Evolutionary conservation across 2,113 vertebrate species (phyloP).

Genomic region (Anguilla japonica): DNA sequence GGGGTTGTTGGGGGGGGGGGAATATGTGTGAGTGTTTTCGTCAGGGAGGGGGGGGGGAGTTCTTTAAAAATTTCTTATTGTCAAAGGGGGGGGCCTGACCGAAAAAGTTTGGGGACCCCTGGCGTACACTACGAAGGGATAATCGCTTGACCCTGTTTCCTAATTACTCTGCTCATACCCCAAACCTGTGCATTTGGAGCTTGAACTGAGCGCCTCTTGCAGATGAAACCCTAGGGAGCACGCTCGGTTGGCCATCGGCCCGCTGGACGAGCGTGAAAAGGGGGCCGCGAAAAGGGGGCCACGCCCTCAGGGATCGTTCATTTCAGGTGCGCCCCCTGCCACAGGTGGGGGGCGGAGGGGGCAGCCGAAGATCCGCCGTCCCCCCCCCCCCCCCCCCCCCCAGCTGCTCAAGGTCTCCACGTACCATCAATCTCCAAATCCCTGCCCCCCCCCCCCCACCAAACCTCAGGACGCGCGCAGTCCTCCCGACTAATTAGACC

Average conservation of each 20-base stretch:
- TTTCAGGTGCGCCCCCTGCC: slow-evolving; percentile 36
- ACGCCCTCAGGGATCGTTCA: slow-evolving; percentile 57
- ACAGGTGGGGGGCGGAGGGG: slow-evolving; percentile 29
- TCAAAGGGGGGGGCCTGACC: no score
- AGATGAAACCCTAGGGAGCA: slow-evolving; percentile 24
- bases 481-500: slow-evolving; percentile 54
- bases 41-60: no score
- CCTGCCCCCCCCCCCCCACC: neutral
- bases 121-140: no score
- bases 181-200: no score
- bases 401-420: slow-evolving; percentile 33
- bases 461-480: slow-evolving; percentile 49
- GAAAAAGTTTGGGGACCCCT: no score
- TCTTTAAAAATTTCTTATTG: no score
- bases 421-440: slow-evolving; percentile 59
- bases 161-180: no score
- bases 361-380: slow-evolving; percentile 28
- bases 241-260: slow-evolving; percentile 17
- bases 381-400: slow-evolving; percentile 16
- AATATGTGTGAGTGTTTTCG: no score
- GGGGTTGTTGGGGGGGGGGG: no score
- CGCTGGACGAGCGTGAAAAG: neutral
- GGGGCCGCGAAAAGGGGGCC: slow-evolving; percentile 57
- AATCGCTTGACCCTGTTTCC: no score
- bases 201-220: neutral